Percentiles rank a stretch among this genome's conserved stretches.
Conservation (phyloP, 2,797 vertebrate genomes). For the Ptychadena robeensis region DNA sequence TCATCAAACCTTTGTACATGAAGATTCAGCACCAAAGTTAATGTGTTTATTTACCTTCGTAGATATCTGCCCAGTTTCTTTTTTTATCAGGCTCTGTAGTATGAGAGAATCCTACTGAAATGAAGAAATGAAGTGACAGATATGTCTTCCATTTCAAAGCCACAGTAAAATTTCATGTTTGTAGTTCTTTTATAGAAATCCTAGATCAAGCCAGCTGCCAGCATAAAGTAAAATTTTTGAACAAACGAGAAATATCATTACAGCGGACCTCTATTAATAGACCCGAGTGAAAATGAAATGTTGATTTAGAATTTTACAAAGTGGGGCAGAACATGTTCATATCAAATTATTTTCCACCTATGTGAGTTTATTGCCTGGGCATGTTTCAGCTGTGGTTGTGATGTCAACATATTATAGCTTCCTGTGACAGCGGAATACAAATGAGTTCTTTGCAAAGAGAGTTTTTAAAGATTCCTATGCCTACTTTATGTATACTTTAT, state of each 20-base stretch:
- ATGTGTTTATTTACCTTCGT: not conserved
- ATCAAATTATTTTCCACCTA: slow-evolving; percentile 47
- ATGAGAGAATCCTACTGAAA: not conserved
- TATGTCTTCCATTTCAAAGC: too few species aligned
- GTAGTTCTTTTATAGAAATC: too few species aligned
- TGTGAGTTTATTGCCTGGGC: slow-evolving; percentile 41
- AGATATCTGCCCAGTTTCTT: not conserved
- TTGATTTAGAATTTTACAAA: slow-evolving; percentile 24
- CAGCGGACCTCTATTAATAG: slow-evolving; percentile 30
- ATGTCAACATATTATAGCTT: slow-evolving; percentile 43
- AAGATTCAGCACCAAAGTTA: not conserved
- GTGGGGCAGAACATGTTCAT: slow-evolving; percentile 35
- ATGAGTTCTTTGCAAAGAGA: slow-evolving; percentile 2
- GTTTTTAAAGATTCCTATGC: too few species aligned
- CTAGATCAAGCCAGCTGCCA: not conserved
- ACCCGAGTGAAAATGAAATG: slow-evolving; percentile 34
- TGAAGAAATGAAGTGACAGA: not conserved
- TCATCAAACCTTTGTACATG: not conserved
- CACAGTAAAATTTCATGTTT: too few species aligned
- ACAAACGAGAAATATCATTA: slow-evolving; percentile 11
- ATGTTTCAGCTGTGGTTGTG: slow-evolving; percentile 35
- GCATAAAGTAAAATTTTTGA: not conserved
- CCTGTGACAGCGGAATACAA: slow-evolving; percentile 30
- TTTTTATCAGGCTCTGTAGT: not conserved
- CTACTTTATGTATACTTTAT: not conserved